Conservation (phyloP, 2,113 vertebrate species). For the Forbesichthys papilliferus region DNA sequence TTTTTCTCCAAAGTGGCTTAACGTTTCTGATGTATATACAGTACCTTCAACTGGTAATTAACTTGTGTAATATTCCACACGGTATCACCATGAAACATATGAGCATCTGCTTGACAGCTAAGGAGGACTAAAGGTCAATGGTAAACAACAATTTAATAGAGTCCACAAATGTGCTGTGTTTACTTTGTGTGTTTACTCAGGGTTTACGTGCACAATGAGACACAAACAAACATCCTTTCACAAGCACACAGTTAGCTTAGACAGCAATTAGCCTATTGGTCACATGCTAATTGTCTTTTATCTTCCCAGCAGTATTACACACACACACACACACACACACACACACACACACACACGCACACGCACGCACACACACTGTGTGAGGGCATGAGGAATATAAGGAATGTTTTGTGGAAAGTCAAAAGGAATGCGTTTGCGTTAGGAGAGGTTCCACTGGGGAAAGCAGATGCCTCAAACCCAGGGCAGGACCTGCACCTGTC, state of each 20-base stretch:
- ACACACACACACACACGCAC: background rate
- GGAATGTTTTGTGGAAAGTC: conserved; percentile 15
- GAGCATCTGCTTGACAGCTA: background rate
- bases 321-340: background rate
- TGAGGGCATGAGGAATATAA: conserved; percentile 2
- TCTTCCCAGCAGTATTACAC: conserved; percentile 3
- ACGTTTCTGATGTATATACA: too few relatives aligned
- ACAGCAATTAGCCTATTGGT: too few relatives aligned
- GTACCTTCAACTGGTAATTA: too few relatives aligned
- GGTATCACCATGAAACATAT: background rate
- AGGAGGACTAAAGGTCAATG: conserved; percentile 7
- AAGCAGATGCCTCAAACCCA: conserved; percentile 12
- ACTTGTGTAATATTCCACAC: too few relatives aligned
- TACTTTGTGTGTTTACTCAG: conserved; percentile 16
- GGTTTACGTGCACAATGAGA: background rate
- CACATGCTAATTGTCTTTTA: too few relatives aligned
- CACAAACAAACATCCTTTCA: too few relatives aligned
- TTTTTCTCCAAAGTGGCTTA: too few relatives aligned
- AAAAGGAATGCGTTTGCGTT: conserved; percentile 18
- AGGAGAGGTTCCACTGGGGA: conserved; percentile 6
- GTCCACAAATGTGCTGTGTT: background rate
- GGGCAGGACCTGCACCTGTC: conserved; percentile 71
- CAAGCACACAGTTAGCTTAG: too few relatives aligned
- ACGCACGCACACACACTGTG: conserved; percentile 7
- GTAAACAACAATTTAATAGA: background rate